Conservation (phyloP, 2,113 vertebrate genomes). For the Dasypus novemcinctus region DNA sequence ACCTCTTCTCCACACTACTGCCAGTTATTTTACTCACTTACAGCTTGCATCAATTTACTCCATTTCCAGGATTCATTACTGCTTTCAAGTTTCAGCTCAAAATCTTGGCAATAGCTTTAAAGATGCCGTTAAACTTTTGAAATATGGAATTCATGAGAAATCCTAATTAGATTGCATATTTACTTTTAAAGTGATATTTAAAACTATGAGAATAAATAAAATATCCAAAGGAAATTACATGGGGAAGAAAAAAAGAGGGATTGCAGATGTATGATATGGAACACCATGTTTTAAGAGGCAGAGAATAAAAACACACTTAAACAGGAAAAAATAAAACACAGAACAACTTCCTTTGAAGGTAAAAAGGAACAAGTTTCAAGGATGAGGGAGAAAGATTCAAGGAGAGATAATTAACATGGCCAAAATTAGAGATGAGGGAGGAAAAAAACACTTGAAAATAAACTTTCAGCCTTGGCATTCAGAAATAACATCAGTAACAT, state of each 20-base stretch:
- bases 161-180: conserved; percentile 6
- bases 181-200: neutral
- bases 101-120: neutral
- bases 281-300: neutral
- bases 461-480: neutral
- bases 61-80: neutral
- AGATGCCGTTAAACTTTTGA: conserved; percentile 21
- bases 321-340: neutral
- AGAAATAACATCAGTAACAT: neutral
- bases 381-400: neutral
- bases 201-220: neutral
- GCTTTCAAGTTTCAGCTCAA: too few relatives aligned
- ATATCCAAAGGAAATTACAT: neutral
- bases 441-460: conserved; percentile 32
- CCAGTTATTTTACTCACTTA: neutral
- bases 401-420: neutral
- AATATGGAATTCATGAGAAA: conserved; percentile 4
- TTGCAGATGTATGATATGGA: neutral
- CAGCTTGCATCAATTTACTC: neutral
- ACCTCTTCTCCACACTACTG: neutral
- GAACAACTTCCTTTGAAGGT: neutral
- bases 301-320: neutral
- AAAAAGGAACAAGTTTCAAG: neutral
- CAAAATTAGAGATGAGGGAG: neutral
- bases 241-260: neutral